Evolutionary conservation across 2,797 vertebrate genomes (phyloP).

Genomic region (Aviceda leuphotes): DNA sequence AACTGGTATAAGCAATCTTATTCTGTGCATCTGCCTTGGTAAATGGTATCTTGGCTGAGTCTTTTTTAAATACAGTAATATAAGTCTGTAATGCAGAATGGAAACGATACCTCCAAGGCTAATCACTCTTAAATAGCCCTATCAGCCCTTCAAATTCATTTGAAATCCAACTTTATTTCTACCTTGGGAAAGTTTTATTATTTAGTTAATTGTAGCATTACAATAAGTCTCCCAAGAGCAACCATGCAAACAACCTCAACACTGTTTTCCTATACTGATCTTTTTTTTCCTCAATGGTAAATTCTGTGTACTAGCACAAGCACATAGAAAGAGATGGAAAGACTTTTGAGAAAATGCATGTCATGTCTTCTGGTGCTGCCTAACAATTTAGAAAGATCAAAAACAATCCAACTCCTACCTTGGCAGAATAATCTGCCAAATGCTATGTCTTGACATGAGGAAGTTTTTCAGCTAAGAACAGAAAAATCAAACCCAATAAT

Average conservation of each 20-base stretch:
- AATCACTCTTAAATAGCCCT: conserved; percentile 21
- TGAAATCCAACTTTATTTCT: conserved; percentile 31
- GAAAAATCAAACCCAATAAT: too few species aligned
- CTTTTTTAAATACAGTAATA: conserved; percentile 51
- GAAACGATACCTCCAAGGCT: conserved; percentile 13
- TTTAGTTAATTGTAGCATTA: conserved; percentile 27
- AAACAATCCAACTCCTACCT: not conserved
- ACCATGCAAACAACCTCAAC: not conserved
- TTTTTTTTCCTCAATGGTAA: not conserved
- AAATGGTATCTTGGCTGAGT: conserved; percentile 15
- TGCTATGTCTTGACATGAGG: not conserved
- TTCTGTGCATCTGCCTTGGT: conserved; percentile 10
- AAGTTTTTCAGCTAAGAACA: not conserved
- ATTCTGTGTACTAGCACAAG: not conserved
- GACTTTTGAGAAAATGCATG: not conserved
- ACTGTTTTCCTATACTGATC: not conserved
- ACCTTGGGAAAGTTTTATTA: conserved; percentile 31
- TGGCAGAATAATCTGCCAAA: not conserved
- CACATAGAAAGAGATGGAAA: not conserved
- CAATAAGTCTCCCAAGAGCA: conserved; percentile 7
- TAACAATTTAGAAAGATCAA: not conserved
- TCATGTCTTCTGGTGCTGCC: not conserved
- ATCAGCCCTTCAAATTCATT: not conserved
- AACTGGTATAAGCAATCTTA: conserved; percentile 46
- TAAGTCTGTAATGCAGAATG: not conserved